Conservation (phyloP, 2,888 invertebrate genomes). For the Amiota mariae region DNA sequence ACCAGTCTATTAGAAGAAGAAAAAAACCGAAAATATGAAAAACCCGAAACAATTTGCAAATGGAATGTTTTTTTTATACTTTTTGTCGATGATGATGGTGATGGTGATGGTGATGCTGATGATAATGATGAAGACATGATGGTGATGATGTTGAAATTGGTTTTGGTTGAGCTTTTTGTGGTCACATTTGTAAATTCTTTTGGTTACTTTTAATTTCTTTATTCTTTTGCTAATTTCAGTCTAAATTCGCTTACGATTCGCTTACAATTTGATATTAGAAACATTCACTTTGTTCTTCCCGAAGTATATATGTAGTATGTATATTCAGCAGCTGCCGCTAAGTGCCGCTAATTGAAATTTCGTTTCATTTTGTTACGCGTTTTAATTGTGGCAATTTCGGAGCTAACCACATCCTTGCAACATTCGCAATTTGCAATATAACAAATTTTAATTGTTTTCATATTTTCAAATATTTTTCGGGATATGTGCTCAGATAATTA, state of each 20-base stretch:
- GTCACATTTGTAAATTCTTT: constrained; percentile 32
- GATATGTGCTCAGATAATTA: constrained; percentile 13
- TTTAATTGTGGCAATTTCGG: constrained; percentile 33
- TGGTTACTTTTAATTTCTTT: constrained; percentile 35
- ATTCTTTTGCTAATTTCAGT: constrained; percentile 36
- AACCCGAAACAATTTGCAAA: constrained; percentile 42
- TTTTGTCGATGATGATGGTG: background rate
- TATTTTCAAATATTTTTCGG: background rate
- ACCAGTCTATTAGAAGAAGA: background rate
- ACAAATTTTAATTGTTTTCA: constrained; percentile 18
- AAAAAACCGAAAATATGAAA: background rate
- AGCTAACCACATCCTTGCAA: constrained; percentile 7
- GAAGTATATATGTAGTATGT: constrained; percentile 11
- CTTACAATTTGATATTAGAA: constrained; percentile 14
- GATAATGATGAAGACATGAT: background rate
- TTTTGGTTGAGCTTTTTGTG: background rate
- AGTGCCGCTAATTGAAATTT: constrained; percentile 69
- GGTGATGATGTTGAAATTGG: background rate
- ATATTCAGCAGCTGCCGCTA: constrained; percentile 55
- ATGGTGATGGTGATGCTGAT: background rate
- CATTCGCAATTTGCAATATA: constrained; percentile 17
- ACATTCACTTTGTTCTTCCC: background rate
- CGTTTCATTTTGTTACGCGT: constrained; percentile 38
- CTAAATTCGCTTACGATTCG: constrained; percentile 23
- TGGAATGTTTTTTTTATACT: constrained; percentile 37